Conservation (phyloP, 2,888 invertebrate species). For the Mallateleia sp. region DNA sequence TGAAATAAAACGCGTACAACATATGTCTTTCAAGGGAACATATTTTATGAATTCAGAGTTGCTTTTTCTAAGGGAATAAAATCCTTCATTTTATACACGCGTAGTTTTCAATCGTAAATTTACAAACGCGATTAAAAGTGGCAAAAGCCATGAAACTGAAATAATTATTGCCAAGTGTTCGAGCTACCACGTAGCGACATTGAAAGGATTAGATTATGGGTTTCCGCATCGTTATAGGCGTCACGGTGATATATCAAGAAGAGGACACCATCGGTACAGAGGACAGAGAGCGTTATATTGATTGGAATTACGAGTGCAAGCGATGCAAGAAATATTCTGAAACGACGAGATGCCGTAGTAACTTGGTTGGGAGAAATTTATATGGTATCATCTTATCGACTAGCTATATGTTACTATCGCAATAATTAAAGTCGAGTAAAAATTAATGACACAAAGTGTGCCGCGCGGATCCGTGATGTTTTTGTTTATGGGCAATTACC, state of each 20-base stretch:
- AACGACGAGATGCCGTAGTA: slow-evolving; percentile 34
- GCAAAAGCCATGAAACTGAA: slow-evolving; percentile 52
- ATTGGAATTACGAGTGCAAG: slow-evolving; percentile 61
- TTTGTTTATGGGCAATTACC: not conserved
- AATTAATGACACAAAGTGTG: slow-evolving; percentile 28
- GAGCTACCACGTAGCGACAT: slow-evolving; percentile 37
- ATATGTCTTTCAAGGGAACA: not conserved
- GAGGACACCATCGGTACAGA: slow-evolving; percentile 23
- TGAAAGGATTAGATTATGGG: slow-evolving; percentile 65
- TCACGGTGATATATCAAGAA: slow-evolving; percentile 55
- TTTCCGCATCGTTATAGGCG: slow-evolving; percentile 64
- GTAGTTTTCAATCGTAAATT: slow-evolving; percentile 53
- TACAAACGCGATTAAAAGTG: slow-evolving; percentile 59
- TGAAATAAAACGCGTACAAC: slow-evolving; percentile 9
- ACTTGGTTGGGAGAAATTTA: slow-evolving; percentile 24
- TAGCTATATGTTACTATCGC: slow-evolving; percentile 23
- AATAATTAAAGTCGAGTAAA: slow-evolving; percentile 29
- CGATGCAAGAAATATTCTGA: slow-evolving; percentile 56
- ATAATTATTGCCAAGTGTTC: slow-evolving; percentile 57
- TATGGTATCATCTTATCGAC: slow-evolving; percentile 44
- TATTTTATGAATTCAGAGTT: not conserved
- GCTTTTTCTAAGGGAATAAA: not conserved
- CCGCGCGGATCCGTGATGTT: not conserved
- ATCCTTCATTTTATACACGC: not conserved
- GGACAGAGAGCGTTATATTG: slow-evolving; percentile 42